Conservation (phyloP, 2,888 invertebrate species). For the Arge pagana region DNA sequence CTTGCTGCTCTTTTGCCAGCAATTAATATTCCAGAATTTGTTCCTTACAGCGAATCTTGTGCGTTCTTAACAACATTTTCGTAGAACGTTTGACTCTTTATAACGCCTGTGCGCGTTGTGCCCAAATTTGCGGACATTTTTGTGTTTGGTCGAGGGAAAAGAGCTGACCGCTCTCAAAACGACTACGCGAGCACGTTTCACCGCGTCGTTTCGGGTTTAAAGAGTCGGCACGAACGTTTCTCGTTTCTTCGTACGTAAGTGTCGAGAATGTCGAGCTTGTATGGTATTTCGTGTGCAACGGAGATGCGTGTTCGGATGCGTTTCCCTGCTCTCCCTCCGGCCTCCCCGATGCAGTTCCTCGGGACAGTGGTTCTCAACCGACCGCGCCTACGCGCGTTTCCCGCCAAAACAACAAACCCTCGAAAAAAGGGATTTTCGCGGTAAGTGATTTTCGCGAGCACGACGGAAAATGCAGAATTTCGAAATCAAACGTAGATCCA, state of each 20-base stretch:
- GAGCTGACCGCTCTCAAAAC: slow-evolving; percentile 25
- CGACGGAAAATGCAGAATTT: too few relatives aligned
- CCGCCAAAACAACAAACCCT: too few relatives aligned
- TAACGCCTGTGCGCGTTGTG: too few relatives aligned
- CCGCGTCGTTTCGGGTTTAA: slow-evolving; percentile 12
- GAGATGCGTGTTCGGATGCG: slow-evolving; percentile 10
- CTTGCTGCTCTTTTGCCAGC: too few relatives aligned
- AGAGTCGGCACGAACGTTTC: slow-evolving; percentile 14
- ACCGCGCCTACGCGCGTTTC: not conserved
- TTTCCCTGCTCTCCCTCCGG: not conserved
- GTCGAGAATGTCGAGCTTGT: slow-evolving; percentile 8
- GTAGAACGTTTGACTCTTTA: too few relatives aligned
- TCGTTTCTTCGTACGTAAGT: slow-evolving; percentile 8
- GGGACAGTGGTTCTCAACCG: slow-evolving; percentile 20
- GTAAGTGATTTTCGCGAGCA: too few relatives aligned
- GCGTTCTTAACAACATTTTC: too few relatives aligned
- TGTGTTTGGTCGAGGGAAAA: slow-evolving; percentile 26
- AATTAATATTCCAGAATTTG: too few relatives aligned
- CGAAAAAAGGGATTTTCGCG: too few relatives aligned
- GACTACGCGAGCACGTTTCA: slow-evolving; percentile 23
- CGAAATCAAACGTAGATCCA: too few relatives aligned
- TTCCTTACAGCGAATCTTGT: too few relatives aligned
- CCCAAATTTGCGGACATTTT: slow-evolving; percentile 32
- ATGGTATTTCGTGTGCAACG: slow-evolving; percentile 6
- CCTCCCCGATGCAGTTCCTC: not conserved